Conservation (phyloP, 2,888 invertebrate species). For the Gastracanthus pulcherrimus region DNA sequence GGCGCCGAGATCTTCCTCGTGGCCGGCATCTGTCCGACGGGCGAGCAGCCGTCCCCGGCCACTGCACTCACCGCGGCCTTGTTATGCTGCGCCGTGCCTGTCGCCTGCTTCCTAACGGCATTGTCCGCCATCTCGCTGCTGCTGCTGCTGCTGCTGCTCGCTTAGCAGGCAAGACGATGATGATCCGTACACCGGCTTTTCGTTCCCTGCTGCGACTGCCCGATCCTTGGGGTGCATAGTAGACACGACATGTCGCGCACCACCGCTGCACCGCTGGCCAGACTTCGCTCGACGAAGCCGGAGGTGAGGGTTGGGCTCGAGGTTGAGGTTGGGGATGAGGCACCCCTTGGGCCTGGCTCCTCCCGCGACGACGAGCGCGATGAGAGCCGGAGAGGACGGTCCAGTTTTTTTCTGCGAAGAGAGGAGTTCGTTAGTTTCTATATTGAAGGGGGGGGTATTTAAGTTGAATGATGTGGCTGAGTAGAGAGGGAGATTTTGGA, state of each 20-base stretch:
- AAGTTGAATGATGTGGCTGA: neutral
- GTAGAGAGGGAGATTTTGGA: neutral
- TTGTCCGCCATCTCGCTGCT: slow-evolving; percentile 56
- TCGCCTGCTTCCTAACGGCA: slow-evolving; percentile 50
- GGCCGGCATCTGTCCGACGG: slow-evolving; percentile 58
- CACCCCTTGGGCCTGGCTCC: too few species aligned
- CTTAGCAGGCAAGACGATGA: slow-evolving; percentile 44
- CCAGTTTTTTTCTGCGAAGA: slow-evolving; percentile 48
- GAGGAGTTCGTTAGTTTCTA: neutral
- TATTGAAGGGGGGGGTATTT: neutral
- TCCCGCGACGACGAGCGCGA: slow-evolving; percentile 7
- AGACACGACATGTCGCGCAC: slow-evolving; percentile 52
- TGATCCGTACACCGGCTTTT: slow-evolving; percentile 78
- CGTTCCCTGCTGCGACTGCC: slow-evolving; percentile 56
- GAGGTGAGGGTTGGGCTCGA: too few species aligned
- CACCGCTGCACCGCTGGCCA: slow-evolving; percentile 3
- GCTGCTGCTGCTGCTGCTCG: slow-evolving; percentile 17
- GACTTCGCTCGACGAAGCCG: too few species aligned
- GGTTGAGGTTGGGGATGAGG: too few species aligned
- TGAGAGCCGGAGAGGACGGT: slow-evolving; percentile 2
- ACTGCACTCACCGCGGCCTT: too few species aligned
- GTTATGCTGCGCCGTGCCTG: neutral
- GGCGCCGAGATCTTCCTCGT: slow-evolving; percentile 70
- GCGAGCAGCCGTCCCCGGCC: slow-evolving; percentile 11
- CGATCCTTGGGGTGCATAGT: slow-evolving; percentile 41